phyloP scores from a whole-genome alignment of 2,888 invertebrate species.

The Globia sparganii region DNA sequence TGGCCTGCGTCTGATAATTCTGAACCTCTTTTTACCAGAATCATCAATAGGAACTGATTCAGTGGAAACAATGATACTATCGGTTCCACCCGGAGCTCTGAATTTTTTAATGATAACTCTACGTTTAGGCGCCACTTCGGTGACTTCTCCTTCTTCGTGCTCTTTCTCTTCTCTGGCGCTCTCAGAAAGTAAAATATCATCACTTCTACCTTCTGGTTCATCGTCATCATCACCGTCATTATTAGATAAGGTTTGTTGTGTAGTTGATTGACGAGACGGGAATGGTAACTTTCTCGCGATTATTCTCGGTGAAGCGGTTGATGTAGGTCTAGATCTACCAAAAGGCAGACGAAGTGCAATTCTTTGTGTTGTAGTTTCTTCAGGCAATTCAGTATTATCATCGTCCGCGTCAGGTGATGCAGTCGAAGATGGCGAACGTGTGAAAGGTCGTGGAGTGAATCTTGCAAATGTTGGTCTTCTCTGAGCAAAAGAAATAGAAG shows the following conservation, averaged over 20 bases:
- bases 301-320: slow-evolving; percentile 67
- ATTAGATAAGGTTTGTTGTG: slow-evolving; percentile 72
- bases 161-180: slow-evolving; percentile 88
- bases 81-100: slow-evolving; percentile 69
- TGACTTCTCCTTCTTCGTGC: slow-evolving; percentile 77
- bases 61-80: slow-evolving; percentile 69
- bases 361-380: slow-evolving; percentile 72
- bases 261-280: slow-evolving; percentile 76
- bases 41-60: slow-evolving; percentile 78
- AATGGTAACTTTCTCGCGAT: slow-evolving; percentile 82
- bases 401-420: slow-evolving; percentile 59
- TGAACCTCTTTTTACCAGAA: slow-evolving; percentile 81
- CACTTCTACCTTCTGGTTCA: slow-evolving; percentile 80
- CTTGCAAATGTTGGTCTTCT: slow-evolving; percentile 82
- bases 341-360: slow-evolving; percentile 77
- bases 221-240: slow-evolving; percentile 78
- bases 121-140: slow-evolving; percentile 72
- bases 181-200: slow-evolving; percentile 87
- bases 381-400: slow-evolving; percentile 55
- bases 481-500: slow-evolving; percentile 68
- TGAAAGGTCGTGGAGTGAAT: slow-evolving; percentile 86
- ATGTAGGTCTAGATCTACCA: slow-evolving; percentile 74
- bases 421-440: slow-evolving; percentile 69
- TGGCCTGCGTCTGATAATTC: slow-evolving; percentile 83
- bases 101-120: slow-evolving; percentile 79